Conservation (phyloP, 2,797 vertebrate species). For the Trachops cirrhosus region DNA sequence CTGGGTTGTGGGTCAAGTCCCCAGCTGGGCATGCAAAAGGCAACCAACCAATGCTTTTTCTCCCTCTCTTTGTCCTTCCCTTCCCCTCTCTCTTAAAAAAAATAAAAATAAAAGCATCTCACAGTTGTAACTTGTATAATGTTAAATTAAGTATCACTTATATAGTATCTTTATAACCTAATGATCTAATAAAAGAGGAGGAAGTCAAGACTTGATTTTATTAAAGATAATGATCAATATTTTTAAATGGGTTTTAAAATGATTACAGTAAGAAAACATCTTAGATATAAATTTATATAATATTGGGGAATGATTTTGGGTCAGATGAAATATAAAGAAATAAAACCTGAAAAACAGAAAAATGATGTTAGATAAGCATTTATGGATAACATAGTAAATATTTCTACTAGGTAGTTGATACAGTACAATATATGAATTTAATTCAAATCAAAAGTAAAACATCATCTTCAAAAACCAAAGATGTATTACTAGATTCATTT, state of each 20-base stretch:
- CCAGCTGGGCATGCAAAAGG: no score
- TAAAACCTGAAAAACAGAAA: not conserved
- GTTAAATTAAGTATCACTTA: constrained; percentile 4
- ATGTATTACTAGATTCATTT: not conserved
- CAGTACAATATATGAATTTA: constrained; percentile 12
- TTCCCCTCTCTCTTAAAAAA: no score
- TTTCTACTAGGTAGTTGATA: not conserved
- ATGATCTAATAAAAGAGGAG: not conserved
- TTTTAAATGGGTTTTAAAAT: not conserved
- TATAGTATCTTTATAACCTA: not conserved
- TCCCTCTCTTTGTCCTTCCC: no score
- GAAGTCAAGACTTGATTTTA: constrained; percentile 19
- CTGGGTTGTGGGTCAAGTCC: no score
- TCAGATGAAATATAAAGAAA: constrained; percentile 13
- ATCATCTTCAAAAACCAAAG: not conserved
- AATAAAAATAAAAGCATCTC: not conserved
- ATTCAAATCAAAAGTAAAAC: constrained; percentile 40
- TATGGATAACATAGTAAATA: not conserved
- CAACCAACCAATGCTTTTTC: no score
- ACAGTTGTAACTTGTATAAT: not conserved
- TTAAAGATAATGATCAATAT: not conserved
- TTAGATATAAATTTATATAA: not conserved
- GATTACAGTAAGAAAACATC: not conserved
- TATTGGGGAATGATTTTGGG: constrained; percentile 13
- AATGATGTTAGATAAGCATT: not conserved